Base-by-base conservation (phyloP, 2,888 invertebrate species). In the Microctonus brassicae region DNA sequence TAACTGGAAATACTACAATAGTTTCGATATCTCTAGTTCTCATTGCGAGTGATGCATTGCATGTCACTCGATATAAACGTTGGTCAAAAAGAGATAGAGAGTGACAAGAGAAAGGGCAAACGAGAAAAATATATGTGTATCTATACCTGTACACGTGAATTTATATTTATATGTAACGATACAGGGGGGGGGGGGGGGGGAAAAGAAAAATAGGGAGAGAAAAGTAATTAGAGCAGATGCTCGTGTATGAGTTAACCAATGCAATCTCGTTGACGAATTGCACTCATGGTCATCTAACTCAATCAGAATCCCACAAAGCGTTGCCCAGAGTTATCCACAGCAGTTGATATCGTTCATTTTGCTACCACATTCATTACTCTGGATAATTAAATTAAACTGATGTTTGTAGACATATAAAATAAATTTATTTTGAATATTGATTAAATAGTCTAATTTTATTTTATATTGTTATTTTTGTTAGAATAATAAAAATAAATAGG, bases 231-330 rank as follows among this genome's bases (percentile, higher is more conserved):
- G 77, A 78, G 79, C 77, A 75, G 73, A 73, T 73, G 75, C 69
- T 73, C n/a, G n/a, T 67, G 73, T 74, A 70, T 73, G 76, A 76
- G 69, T 70, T 73, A 76, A 75, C 62, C 62, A 75, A 73, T 66
- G 72, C 76, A 76, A 78, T 77, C 76, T 34, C 76, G 73, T 74
- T 77, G 77, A 75, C 74, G 75, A 65, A 79, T 81, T 71, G 77
- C 69, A 69, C 71, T 64, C 61, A 73, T 61, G 66, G 68, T 61
- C 63, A 39, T 69, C 65, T 62, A 77, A 78, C 74, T 80, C 79
- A 77, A 80, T 81, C 78, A 76, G 76, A 79, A 79, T 77, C 75
- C 78, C 72, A 70, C 75, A 79, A 79, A 80, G 77, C 77, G 74
- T 74, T 73, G 67, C 70, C 62, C 58, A 24, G 58, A 63, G 74